Percentiles rank a stretch among this genome's conserved stretches.
Evolutionary conservation across 1,140 invertebrate species (phyloP).

Genomic region (Branchinecta lynchi): DNA sequence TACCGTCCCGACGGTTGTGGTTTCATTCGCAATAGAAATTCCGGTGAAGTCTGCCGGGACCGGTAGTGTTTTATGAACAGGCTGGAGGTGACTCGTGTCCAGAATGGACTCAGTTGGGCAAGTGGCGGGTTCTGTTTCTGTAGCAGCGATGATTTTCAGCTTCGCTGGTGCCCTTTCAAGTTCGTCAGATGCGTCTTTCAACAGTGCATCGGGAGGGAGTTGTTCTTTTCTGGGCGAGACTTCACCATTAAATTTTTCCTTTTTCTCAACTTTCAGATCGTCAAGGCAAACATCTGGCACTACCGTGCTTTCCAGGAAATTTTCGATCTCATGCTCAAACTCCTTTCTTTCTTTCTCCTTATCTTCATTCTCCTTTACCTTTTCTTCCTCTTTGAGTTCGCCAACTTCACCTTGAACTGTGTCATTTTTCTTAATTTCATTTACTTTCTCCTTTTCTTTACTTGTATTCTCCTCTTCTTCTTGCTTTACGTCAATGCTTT

Average conservation of each 20-base stretch:
- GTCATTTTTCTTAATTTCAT: not conserved
- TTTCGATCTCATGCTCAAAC: too few species aligned
- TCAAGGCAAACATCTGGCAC: not conserved
- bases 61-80: not conserved
- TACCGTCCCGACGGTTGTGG: not conserved
- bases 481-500: not conserved
- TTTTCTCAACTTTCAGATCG: not conserved
- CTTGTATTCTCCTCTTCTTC: not conserved
- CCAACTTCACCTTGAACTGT: not conserved
- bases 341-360: not conserved
- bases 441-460: not conserved
- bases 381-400: not conserved
- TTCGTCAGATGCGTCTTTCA: not conserved
- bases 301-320: not conserved
- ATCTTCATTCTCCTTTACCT: not conserved
- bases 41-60: not conserved
- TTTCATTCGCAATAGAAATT: not conserved
- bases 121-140: constrained; percentile 1
- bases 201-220: not conserved
- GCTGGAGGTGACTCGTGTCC: not conserved
- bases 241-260: not conserved
- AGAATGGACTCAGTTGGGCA: not conserved
- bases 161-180: not conserved
- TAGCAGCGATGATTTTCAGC: not conserved
- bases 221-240: too few species aligned